Percentiles rank a stretch among this genome's conserved stretches.
phyloP scores from a whole-genome alignment of 2,888 invertebrate genomes.

The Sabatieria punctata region DNA sequence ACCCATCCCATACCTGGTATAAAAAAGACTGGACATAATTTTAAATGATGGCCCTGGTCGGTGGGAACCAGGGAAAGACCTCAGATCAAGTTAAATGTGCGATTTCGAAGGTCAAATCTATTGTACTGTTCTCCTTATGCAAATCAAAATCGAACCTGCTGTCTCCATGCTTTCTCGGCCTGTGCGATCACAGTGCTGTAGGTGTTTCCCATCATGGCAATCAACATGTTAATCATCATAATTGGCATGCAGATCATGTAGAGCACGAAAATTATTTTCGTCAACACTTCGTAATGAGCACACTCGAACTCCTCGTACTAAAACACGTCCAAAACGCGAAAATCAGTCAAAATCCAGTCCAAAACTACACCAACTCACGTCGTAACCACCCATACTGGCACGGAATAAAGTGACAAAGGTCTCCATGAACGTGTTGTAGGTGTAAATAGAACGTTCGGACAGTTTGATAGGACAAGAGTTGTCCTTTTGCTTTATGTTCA shows the following conservation, averaged over 20 bases:
- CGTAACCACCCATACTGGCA: slow-evolving; percentile 91
- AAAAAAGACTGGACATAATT: too few species aligned
- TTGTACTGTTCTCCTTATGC: too few species aligned
- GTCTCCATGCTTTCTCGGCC: slow-evolving; percentile 96
- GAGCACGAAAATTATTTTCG: slow-evolving; percentile 85
- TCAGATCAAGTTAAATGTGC: too few species aligned
- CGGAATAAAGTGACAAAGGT: slow-evolving; percentile 97
- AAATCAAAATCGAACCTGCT: slow-evolving; percentile 47
- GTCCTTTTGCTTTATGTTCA: slow-evolving; percentile 8
- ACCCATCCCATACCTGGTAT: too few species aligned
- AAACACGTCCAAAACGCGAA: slow-evolving; percentile 30
- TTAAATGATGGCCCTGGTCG: too few species aligned
- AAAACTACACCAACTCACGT: slow-evolving; percentile 47
- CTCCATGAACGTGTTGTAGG: slow-evolving; percentile 53
- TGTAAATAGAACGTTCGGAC: slow-evolving; percentile 21
- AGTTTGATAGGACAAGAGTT: slow-evolving; percentile 1
- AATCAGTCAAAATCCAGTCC: not conserved
- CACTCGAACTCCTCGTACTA: slow-evolving; percentile 80
- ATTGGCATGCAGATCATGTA: slow-evolving; percentile 98
- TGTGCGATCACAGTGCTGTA: slow-evolving; percentile 93
- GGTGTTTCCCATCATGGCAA: slow-evolving; percentile 99
- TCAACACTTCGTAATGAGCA: slow-evolving; percentile 74
- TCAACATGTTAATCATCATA: slow-evolving; percentile 83
- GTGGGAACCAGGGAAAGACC: too few species aligned
- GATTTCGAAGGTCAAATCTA: too few species aligned